phyloP scores from a whole-genome alignment of 2,113 vertebrate genomes.

The Tragulus kanchil region DNA sequence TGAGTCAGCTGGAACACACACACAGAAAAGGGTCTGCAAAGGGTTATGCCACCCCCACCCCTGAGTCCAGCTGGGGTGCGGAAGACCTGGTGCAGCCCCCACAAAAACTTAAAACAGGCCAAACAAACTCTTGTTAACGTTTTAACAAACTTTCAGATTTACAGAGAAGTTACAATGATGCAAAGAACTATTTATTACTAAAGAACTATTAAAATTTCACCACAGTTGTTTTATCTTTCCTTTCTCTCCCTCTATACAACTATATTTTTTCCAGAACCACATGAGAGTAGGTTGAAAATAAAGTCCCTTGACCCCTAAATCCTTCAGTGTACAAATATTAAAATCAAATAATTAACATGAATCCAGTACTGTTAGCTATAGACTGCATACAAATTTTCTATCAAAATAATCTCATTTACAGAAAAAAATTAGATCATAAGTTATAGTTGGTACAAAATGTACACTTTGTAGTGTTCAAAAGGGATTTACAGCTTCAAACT shows the following conservation, averaged over 20 bases:
- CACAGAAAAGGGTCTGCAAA: neutral
- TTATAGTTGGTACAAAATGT: neutral
- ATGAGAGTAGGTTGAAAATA: neutral
- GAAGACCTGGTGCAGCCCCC: neutral
- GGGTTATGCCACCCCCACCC: no score
- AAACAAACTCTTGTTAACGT: neutral
- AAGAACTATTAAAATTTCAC: neutral
- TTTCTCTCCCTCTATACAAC: neutral
- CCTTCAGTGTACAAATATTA: neutral
- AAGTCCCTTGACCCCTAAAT: neutral
- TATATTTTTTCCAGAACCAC: neutral
- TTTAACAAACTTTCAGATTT: conserved; percentile 14
- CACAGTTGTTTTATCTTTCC: neutral
- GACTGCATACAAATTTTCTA: neutral
- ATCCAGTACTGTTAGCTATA: neutral
- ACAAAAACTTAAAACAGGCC: neutral
- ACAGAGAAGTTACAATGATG: neutral
- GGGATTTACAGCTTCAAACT: conserved; percentile 19
- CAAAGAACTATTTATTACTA: neutral
- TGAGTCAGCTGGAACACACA: neutral
- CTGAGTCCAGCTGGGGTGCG: no score
- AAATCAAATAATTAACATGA: neutral
- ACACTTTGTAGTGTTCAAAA: neutral
- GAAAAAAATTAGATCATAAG: neutral
- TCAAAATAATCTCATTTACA: neutral